These are phyloP conservation scores for Crax fasciolata DNA, from an alignment of 2,797 vertebrate genomes.

Conservation along the genomic window DNA sequence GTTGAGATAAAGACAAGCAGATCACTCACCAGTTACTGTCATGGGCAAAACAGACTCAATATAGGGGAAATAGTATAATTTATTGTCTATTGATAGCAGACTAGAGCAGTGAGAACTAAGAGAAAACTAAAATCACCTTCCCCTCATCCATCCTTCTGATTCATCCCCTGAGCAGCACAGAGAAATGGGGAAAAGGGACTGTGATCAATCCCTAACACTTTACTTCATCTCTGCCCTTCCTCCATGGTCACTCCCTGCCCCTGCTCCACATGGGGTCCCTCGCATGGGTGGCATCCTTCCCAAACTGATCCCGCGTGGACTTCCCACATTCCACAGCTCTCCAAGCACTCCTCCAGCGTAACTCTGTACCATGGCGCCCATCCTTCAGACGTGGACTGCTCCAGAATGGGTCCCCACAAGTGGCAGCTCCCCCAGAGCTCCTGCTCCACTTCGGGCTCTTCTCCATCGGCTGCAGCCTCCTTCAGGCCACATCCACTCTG, in stretches of 20 bases:
- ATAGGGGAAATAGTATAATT: background rate
- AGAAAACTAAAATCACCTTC: background rate
- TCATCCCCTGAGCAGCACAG: background rate
- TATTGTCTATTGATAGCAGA: background rate
- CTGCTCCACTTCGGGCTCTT: background rate
- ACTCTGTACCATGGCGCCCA: background rate
- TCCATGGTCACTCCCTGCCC: background rate
- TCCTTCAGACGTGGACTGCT: background rate
- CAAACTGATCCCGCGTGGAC: background rate
- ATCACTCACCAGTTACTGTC: background rate
- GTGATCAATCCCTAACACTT: background rate
- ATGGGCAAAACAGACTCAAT: background rate
- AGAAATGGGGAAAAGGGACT: background rate
- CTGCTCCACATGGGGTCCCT: background rate
- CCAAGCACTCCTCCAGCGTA: background rate
- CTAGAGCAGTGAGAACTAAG: background rate
- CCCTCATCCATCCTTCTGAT: background rate
- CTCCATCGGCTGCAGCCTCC: too few species aligned
- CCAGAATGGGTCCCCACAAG: background rate
- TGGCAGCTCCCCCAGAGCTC: background rate
- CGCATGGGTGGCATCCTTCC: background rate
- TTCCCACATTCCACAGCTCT: background rate
- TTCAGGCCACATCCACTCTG: too few species aligned
- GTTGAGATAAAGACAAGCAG: background rate
- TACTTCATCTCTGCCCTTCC: background rate